A percentile compares a stretch with the other conserved stretches of the same genome.
Evolutionary conservation across 2,797 vertebrate species (phyloP).

Genomic region (Mormyrus proboscirostris): DNA sequence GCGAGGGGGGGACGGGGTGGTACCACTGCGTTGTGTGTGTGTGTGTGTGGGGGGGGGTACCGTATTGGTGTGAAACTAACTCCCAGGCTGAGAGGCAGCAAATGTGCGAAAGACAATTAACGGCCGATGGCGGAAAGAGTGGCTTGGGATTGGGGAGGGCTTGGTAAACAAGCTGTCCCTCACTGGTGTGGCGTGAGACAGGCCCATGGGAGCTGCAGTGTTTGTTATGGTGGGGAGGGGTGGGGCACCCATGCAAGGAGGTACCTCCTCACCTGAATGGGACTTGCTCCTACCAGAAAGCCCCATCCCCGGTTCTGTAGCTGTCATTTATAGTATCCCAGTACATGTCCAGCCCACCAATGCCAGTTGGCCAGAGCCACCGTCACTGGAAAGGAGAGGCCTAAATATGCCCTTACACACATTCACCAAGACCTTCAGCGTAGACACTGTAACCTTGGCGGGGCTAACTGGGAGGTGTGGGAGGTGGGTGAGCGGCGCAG

Average conservation of each 20-base stretch:
- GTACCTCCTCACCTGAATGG: not conserved
- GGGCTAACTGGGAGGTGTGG: conserved; percentile 19
- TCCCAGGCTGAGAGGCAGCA: conserved; percentile 42
- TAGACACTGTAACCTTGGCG: conserved; percentile 3
- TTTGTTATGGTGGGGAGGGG: not conserved
- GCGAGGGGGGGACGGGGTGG: not conserved
- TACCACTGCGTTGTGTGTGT: not conserved
- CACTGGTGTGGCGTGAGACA: conserved; percentile 45
- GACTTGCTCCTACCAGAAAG: not conserved
- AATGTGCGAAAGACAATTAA: conserved; percentile 70
- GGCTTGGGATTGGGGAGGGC: conserved; percentile 29
- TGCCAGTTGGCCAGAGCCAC: not conserved
- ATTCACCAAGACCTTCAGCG: not conserved
- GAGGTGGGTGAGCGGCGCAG: not conserved
- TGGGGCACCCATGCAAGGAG: not conserved
- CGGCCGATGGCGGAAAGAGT: conserved; percentile 37
- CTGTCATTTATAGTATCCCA: not conserved
- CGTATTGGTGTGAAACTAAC: conserved; percentile 33
- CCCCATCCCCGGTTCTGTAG: not conserved
- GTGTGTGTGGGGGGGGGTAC: conserved; percentile 30
- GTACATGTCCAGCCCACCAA: not conserved
- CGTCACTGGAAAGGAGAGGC: not conserved
- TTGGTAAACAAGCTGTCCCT: conserved; percentile 26
- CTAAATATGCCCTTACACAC: not conserved
- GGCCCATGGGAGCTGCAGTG: conserved; percentile 44